Percentiles rank a stretch among this genome's conserved stretches.
Evolutionary conservation across 2,113 vertebrate species (phyloP).

Genomic region (Tapirus terrestris): DNA sequence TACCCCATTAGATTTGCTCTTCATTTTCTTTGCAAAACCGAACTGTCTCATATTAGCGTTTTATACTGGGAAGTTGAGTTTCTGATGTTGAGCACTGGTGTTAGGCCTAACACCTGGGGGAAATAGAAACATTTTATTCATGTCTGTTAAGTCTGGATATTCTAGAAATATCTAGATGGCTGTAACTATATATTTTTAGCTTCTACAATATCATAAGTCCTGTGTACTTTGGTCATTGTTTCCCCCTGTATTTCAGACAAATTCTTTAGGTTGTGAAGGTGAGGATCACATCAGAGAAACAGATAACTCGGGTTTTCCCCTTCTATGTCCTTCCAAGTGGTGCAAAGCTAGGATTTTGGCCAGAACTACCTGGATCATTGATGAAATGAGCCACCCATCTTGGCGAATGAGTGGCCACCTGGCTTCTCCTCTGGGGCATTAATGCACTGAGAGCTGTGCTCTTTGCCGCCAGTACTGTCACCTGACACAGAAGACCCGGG

Average conservation of each 20-base stretch:
- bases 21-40: conserved; percentile 29
- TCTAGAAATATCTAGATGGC: not conserved
- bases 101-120: not conserved
- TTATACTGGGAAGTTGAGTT: not conserved
- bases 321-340: not conserved
- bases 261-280: not conserved
- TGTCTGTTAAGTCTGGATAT: not conserved
- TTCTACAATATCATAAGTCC: not conserved
- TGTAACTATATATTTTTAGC: not conserved
- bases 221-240: not conserved
- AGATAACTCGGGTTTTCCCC: not conserved
- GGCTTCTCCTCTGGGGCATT: not conserved
- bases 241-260: not conserved
- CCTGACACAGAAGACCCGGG: not conserved
- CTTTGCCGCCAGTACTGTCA: not conserved
- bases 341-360: not conserved
- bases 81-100: not conserved
- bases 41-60: not conserved
- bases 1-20: not conserved
- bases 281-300: not conserved
- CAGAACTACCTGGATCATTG: not conserved
- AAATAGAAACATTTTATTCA: not conserved
- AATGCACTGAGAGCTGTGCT: not conserved
- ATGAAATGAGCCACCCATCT: not conserved
- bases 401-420: not conserved